Evolutionary conservation across 2,113 vertebrate species (phyloP).

Genomic region (Pluvianellus socialis): DNA sequence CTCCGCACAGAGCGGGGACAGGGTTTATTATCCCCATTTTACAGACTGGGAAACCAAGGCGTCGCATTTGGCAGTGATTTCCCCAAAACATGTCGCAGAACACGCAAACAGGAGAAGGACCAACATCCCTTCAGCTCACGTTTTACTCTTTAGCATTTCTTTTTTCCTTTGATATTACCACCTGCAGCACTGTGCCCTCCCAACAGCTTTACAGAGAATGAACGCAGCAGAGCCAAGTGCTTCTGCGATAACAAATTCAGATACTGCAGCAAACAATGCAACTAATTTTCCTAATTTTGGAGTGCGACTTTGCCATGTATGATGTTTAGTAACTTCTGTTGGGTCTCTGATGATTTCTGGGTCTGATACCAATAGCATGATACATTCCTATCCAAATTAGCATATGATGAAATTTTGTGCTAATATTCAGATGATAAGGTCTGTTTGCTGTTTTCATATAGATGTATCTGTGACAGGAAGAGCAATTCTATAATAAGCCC

Average conservation of each 20-base stretch:
- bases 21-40: not conserved
- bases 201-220: not conserved
- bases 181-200: not conserved
- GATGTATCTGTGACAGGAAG: slow-evolving; percentile 56
- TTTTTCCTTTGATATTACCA: not conserved
- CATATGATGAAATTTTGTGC: not conserved
- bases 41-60: not conserved
- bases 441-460: slow-evolving; percentile 42
- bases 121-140: not conserved
- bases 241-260: not conserved
- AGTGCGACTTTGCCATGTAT: not conserved
- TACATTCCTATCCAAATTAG: not conserved
- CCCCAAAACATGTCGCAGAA: not conserved
- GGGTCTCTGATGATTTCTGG: not conserved
- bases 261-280: not conserved
- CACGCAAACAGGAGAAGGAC: not conserved
- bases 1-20: not conserved
- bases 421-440: not conserved
- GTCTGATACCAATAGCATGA: not conserved
- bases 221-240: not conserved
- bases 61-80: not conserved
- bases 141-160: not conserved
- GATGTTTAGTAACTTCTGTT: slow-evolving; percentile 4
- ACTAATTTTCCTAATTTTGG: not conserved
- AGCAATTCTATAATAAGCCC: slow-evolving; percentile 57